Evolutionary conservation across 1,140 invertebrate species (phyloP).

Genomic region (Portunus trituberculatus): DNA sequence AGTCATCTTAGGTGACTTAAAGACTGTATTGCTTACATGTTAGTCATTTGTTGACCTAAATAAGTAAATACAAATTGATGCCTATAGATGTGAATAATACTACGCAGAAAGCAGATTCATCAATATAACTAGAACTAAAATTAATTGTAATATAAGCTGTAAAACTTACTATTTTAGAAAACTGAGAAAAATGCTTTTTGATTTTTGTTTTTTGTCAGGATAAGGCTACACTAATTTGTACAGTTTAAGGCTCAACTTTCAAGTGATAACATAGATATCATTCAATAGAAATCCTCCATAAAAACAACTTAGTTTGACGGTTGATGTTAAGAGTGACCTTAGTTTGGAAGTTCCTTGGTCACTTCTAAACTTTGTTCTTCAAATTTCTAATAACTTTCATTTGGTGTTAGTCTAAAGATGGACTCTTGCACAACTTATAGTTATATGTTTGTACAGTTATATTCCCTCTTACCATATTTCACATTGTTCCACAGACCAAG

Average conservation of each 20-base stretch:
- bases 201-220: neutral
- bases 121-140: neutral
- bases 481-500: conserved; percentile 71
- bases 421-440: too few species aligned
- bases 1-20: neutral
- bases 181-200: neutral
- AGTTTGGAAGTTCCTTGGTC: too few species aligned
- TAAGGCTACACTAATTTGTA: neutral
- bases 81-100: neutral
- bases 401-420: too few species aligned
- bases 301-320: neutral
- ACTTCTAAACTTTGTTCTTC: too few species aligned
- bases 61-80: neutral
- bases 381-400: too few species aligned
- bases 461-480: conserved; percentile 61
- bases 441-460: too few species aligned
- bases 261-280: neutral
- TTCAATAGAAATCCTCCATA: neutral
- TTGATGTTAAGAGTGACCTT: too few species aligned
- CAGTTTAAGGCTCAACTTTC: neutral
- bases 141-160: neutral
- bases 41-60: neutral
- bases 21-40: neutral
- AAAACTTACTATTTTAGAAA: neutral
- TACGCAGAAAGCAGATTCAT: neutral